phyloP scores from a whole-genome alignment of 2,113 vertebrate genomes.

The Carassius gibelio region DNA sequence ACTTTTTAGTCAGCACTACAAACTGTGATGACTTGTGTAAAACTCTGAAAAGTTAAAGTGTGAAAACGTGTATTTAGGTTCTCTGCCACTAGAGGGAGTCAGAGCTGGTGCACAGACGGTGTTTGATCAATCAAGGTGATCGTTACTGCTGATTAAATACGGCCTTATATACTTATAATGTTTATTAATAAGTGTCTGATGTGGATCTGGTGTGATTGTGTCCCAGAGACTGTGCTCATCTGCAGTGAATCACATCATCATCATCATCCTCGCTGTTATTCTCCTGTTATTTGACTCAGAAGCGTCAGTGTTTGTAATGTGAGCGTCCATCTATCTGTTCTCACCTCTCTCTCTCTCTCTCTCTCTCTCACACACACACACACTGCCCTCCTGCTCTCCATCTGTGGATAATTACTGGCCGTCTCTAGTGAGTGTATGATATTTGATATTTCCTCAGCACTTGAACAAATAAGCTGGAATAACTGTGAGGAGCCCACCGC shows the following conservation, averaged over 20 bases:
- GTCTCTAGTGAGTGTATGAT: constrained; percentile 92
- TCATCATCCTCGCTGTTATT: background rate
- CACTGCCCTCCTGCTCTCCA: constrained; percentile 78
- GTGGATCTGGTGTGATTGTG: background rate
- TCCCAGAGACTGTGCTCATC: background rate
- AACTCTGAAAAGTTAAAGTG: no score
- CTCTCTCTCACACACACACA: constrained; percentile 11
- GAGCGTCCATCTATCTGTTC: constrained; percentile 33
- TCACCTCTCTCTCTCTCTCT: constrained; percentile 9
- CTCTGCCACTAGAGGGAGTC: no score
- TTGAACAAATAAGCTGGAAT: constrained; percentile 95
- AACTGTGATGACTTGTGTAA: no score
- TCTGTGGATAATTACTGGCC: constrained; percentile 94
- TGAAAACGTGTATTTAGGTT: no score
- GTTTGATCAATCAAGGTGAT: no score
- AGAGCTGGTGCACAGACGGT: no score
- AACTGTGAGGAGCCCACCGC: constrained; percentile 92
- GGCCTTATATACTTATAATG: no score
- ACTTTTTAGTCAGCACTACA: no score
- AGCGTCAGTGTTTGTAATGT: background rate
- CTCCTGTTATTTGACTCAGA: background rate
- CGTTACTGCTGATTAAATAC: no score
- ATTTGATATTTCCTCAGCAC: constrained; percentile 99
- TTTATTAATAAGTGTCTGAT: background rate
- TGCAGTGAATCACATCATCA: background rate